These are phyloP conservation scores for Panopea generosa DNA, from an alignment of 2,888 invertebrate species.

Conservation along the genomic window DNA sequence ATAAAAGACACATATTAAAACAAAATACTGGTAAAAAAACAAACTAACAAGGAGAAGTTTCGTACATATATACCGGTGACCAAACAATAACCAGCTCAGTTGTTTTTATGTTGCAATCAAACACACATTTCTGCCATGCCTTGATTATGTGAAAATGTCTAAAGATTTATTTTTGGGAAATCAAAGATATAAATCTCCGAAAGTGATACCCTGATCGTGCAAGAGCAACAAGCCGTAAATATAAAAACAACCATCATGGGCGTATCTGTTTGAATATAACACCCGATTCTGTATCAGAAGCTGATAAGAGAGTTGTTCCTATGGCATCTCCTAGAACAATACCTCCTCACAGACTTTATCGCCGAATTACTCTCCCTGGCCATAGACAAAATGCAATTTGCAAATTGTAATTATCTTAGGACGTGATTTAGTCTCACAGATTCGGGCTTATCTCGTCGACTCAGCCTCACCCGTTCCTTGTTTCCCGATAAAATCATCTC, in stretches of 20 bases:
- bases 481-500: constrained; percentile 72
- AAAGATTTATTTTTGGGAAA: constrained; percentile 52
- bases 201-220: constrained; percentile 61
- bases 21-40: too few species aligned
- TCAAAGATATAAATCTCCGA: constrained; percentile 36
- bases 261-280: constrained; percentile 56
- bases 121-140: not conserved
- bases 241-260: constrained; percentile 49
- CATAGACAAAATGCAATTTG: constrained; percentile 68
- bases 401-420: constrained; percentile 66
- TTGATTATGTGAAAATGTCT: constrained; percentile 54
- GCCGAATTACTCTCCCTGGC: constrained; percentile 37
- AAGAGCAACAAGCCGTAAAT: constrained; percentile 19
- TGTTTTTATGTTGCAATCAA: too few species aligned
- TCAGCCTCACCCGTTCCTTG: constrained; percentile 57
- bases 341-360: constrained; percentile 32
- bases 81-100: too few species aligned
- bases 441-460: constrained; percentile 56
- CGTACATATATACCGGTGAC: too few species aligned
- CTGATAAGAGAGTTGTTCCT: constrained; percentile 31
- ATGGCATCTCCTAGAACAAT: constrained; percentile 47
- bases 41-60: too few species aligned
- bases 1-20: too few species aligned
- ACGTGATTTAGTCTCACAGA: constrained; percentile 62
- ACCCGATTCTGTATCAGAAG: constrained; percentile 44